These are phyloP conservation scores for Schizopygopsis malacanthus DNA, from an alignment of 2,797 vertebrate genomes.

Conservation along the genomic window DNA sequence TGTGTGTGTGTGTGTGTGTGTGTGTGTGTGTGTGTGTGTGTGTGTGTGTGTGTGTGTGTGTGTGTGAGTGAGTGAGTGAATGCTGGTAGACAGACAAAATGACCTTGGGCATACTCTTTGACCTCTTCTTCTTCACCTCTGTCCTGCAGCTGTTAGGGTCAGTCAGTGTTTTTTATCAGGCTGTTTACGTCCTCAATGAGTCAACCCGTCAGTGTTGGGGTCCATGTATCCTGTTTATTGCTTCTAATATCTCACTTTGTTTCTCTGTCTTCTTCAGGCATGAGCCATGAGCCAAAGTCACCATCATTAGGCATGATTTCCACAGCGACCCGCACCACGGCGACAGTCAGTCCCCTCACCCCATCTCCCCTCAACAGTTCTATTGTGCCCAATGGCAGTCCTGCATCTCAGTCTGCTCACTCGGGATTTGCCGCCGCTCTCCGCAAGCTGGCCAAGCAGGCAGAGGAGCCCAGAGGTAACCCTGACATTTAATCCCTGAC, in stretches of 20 bases:
- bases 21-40: background rate
- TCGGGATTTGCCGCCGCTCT: slow-evolving; percentile 98
- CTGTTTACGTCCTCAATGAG: background rate
- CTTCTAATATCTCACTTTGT: slow-evolving; percentile 29
- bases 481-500: slow-evolving; percentile 35
- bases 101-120: slow-evolving; percentile 66
- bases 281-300: slow-evolving; percentile 99
- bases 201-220: background rate
- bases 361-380: slow-evolving; percentile 96
- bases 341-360: slow-evolving; percentile 97
- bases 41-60: background rate
- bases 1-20: slow-evolving; percentile 1
- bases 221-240: slow-evolving; percentile 28
- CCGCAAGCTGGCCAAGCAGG: slow-evolving; percentile 98
- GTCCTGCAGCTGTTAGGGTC: slow-evolving; percentile 72
- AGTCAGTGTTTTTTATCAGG: slow-evolving; percentile 58
- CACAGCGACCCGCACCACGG: slow-evolving; percentile 95
- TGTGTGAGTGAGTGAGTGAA: background rate
- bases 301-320: slow-evolving; percentile 99
- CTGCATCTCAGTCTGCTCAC: slow-evolving; percentile 90
- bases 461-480: slow-evolving; percentile 97
- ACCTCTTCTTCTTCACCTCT: slow-evolving; percentile 64
- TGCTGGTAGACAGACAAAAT: background rate
- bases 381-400: slow-evolving; percentile 97
- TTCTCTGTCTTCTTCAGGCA: slow-evolving; percentile 82